phyloP scores from a whole-genome alignment of 2,113 vertebrate species.

The Pseudorectes ferrugineus region DNA sequence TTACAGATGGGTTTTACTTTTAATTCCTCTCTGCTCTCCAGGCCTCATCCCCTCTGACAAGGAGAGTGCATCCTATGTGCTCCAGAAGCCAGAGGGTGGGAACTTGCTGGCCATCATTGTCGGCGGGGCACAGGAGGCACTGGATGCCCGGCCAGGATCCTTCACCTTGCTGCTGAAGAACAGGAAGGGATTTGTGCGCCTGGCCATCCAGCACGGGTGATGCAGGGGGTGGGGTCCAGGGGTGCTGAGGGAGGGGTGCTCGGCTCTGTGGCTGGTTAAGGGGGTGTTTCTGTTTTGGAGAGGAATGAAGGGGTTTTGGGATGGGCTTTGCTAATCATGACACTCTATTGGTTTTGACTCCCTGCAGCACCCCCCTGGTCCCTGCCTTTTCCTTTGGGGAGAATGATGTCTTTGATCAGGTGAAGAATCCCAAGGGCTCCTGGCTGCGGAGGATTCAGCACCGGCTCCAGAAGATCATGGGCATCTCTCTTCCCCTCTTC shows the following conservation, averaged over 20 bases:
- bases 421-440: conserved; percentile 80
- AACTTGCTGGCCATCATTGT: conserved; percentile 79
- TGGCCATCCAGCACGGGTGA: conserved; percentile 88
- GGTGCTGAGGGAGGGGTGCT: background rate
- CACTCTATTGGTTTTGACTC: background rate
- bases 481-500: conserved; percentile 88
- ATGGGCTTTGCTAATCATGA: background rate
- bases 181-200: conserved; percentile 90
- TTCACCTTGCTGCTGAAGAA: conserved; percentile 79
- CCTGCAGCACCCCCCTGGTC: conserved; percentile 78
- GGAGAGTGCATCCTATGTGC: conserved; percentile 74
- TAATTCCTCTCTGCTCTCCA: conserved; percentile 30
- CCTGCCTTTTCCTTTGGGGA: conserved; percentile 93
- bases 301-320: background rate
- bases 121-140: conserved; percentile 85
- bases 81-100: conserved; percentile 71
- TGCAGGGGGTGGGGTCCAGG: background rate
- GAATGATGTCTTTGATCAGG: conserved; percentile 88
- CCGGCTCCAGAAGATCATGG: conserved; percentile 82
- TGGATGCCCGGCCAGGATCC: conserved; percentile 84
- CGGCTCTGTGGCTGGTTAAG: fast-evolving
- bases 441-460: conserved; percentile 81
- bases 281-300: background rate
- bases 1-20: background rate
- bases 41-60: conserved; percentile 87